Evolutionary conservation across 2,113 vertebrate species (phyloP).

Genomic region (Opisthocomus hoazin): DNA sequence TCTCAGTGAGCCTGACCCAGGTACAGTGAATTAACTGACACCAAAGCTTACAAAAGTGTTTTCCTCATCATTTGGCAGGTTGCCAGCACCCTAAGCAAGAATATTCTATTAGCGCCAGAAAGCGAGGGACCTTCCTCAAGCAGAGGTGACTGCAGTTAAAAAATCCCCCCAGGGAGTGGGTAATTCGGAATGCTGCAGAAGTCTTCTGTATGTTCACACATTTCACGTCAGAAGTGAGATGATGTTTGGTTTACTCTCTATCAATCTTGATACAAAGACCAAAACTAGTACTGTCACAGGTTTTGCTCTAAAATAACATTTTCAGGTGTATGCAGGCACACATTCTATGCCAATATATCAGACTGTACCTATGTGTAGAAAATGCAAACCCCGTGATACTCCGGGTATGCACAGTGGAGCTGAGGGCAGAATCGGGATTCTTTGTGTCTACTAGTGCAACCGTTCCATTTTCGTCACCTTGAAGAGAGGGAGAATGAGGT

Average conservation of each 20-base stretch:
- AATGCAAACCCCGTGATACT: slow-evolving; percentile 81
- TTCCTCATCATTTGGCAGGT: neutral
- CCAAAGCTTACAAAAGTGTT: neutral
- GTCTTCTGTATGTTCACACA: neutral
- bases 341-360: fast-evolving
- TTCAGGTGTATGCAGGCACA: neutral
- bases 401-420: slow-evolving; percentile 74
- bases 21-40: neutral
- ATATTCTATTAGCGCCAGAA: neutral
- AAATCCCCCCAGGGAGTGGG: neutral
- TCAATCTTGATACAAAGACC: neutral
- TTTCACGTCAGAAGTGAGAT: fast-evolving
- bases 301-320: neutral
- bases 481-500: neutral
- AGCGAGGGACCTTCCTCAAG: neutral
- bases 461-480: slow-evolving; percentile 88
- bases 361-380: slow-evolving; percentile 84
- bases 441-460: slow-evolving; percentile 84
- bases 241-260: neutral
- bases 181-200: neutral
- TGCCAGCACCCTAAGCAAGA: neutral
- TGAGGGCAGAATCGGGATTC: slow-evolving; percentile 66
- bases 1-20: neutral
- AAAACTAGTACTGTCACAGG: fast-evolving
- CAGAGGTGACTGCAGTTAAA: neutral